Evolutionary conservation across 2,888 invertebrate genomes (phyloP).

Genomic region (Apamea crenata): DNA sequence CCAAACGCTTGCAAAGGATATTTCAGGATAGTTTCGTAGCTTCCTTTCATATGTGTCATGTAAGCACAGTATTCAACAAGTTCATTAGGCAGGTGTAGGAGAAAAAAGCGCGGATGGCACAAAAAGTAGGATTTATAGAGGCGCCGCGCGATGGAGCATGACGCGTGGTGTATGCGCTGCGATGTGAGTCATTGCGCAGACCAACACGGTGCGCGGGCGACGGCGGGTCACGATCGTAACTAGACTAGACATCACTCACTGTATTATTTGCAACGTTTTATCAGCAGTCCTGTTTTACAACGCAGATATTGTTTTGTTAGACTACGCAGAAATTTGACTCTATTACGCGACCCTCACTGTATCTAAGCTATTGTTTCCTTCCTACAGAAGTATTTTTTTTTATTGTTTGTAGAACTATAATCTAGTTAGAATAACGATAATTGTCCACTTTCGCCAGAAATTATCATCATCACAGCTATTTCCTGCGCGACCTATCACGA

Average conservation of each 20-base stretch:
- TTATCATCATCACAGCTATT: conserved; percentile 39
- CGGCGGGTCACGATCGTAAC: conserved; percentile 1
- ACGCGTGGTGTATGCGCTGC: conserved; percentile 30
- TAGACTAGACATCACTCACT: background rate
- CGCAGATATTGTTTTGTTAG: background rate
- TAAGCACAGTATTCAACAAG: conserved; percentile 52
- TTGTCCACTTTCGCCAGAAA: conserved; percentile 50
- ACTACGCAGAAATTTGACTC: background rate
- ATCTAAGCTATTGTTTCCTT: background rate
- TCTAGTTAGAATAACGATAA: conserved; percentile 6
- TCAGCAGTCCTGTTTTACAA: background rate
- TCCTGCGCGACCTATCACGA: conserved; percentile 52
- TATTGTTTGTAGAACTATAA: conserved; percentile 2
- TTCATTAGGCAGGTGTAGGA: conserved; percentile 51
- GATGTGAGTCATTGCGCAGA: conserved; percentile 38
- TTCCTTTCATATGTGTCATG: conserved; percentile 45
- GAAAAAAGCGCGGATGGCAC: conserved; percentile 49
- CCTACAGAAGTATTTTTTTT: background rate
- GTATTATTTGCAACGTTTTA: background rate
- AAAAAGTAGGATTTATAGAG: conserved; percentile 54
- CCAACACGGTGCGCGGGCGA: conserved; percentile 29
- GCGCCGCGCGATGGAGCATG: conserved; percentile 58
- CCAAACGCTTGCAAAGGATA: conserved; percentile 30
- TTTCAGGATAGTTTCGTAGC: conserved; percentile 33
- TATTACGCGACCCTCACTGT: background rate